Evolutionary conservation across 53 echinoderm and acorn worm genomes (phyloP).

Genomic region (Mesocentrotus franciscanus): DNA sequence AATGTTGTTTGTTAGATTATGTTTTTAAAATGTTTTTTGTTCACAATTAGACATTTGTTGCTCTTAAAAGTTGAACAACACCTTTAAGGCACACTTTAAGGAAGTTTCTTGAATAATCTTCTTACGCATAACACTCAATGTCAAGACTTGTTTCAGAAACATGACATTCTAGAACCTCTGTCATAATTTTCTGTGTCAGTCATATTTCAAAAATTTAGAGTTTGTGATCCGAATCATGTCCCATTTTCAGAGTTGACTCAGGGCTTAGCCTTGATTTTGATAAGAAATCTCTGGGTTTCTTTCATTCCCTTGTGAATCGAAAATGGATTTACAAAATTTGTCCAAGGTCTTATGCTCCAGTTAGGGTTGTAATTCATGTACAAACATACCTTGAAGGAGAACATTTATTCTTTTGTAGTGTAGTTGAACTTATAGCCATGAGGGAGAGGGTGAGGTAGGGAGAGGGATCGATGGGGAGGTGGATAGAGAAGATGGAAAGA

Average conservation of each 20-base stretch:
- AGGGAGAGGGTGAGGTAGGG: background rate
- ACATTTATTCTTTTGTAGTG: background rate
- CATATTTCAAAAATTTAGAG: constrained; percentile 32
- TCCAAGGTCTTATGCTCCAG: constrained; percentile 37
- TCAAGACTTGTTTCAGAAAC: background rate
- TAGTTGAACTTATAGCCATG: background rate
- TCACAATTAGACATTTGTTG: background rate
- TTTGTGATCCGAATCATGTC: background rate
- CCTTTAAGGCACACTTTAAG: background rate
- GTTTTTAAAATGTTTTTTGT: background rate
- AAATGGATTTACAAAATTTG: constrained; percentile 42
- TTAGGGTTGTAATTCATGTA: constrained; percentile 16
- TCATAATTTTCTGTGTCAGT: constrained; percentile 15
- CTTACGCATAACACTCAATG: background rate
- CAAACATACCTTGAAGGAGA: constrained; percentile 19
- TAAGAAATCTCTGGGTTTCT: background rate
- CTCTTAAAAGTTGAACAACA: background rate
- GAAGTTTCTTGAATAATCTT: background rate
- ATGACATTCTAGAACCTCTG: constrained; percentile 17
- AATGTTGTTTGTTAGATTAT: background rate
- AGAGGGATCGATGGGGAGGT: background rate
- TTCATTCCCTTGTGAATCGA: constrained; percentile 10
- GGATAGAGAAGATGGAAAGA: background rate
- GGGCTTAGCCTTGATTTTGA: constrained; percentile 29
- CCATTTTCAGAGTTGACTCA: constrained; percentile 23